A percentile compares a stretch with the other conserved stretches of the same genome.
phyloP scores from a whole-genome alignment of 2,797 vertebrate species.

The Aldrovandia affinis region DNA sequence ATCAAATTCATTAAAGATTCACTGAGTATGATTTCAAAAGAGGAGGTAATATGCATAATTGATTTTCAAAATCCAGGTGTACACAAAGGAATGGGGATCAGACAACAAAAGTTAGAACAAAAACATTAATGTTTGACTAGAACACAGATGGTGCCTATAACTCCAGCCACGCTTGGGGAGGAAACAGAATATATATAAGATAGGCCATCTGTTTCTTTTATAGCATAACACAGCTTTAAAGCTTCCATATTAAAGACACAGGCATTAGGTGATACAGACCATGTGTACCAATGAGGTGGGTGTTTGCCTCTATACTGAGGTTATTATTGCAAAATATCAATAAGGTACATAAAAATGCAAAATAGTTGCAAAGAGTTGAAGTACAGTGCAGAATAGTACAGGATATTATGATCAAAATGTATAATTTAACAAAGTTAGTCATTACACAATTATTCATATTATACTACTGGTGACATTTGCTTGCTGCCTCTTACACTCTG shows the following conservation, averaged over 20 bases:
- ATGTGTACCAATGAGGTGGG: slow-evolving; percentile 29
- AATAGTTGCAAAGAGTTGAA: not conserved
- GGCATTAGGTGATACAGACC: slow-evolving; percentile 25
- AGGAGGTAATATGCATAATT: slow-evolving; percentile 10
- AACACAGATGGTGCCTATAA: slow-evolving; percentile 31
- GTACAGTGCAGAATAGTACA: not conserved
- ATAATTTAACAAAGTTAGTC: not conserved
- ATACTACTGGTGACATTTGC: not conserved
- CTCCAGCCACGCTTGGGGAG: slow-evolving; percentile 17
- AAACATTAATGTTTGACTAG: slow-evolving; percentile 23
- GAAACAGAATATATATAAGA: slow-evolving; percentile 26
- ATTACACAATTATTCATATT: not conserved
- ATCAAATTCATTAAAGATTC: not conserved
- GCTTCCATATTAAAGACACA: slow-evolving; percentile 28
- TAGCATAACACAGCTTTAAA: slow-evolving; percentile 28
- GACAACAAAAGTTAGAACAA: slow-evolving; percentile 19
- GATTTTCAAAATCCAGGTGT: slow-evolving; percentile 14
- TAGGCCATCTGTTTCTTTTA: slow-evolving; percentile 35
- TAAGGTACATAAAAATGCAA: not conserved
- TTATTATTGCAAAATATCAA: slow-evolving; percentile 9
- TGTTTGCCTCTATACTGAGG: slow-evolving; percentile 17
- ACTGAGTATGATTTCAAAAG: not conserved
- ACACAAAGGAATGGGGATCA: not conserved
- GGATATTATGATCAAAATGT: slow-evolving; percentile 27
- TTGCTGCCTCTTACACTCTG: not conserved